Percentiles rank a stretch among this genome's conserved stretches.
Conservation (phyloP, 2,113 vertebrate genomes). For the Colius striatus region DNA sequence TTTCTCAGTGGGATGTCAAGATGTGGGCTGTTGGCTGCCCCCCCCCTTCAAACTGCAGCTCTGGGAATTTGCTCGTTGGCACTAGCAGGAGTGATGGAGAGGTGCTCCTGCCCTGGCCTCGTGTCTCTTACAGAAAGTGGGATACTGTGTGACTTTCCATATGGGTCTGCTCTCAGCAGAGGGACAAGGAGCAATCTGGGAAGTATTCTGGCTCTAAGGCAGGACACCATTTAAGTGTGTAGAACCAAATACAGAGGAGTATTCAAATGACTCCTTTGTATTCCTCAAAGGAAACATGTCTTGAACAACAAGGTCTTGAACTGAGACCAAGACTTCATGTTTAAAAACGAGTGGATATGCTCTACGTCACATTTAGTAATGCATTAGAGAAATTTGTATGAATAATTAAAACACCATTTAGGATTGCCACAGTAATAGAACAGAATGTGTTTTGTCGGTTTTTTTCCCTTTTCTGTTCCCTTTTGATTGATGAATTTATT, state of each 20-base stretch:
- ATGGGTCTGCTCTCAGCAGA: not conserved
- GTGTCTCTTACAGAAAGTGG: not conserved
- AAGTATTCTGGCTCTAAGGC: not conserved
- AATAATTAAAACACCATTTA: constrained; percentile 58
- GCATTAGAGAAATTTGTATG: constrained; percentile 1
- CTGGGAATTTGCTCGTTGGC: not conserved
- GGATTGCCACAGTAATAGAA: constrained; percentile 26
- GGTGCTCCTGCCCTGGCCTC: not conserved
- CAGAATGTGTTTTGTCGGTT: not conserved
- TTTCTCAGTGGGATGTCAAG: not conserved
- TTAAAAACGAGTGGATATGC: not conserved
- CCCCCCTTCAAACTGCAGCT: not conserved
- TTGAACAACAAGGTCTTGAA: no score
- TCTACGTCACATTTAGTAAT: not conserved
- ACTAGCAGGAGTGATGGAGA: not conserved
- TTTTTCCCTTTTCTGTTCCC: not conserved
- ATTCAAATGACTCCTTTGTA: not conserved
- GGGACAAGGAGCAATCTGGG: not conserved
- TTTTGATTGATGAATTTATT: constrained; percentile 33
- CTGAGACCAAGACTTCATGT: not conserved
- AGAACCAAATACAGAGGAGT: not conserved
- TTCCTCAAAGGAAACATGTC: not conserved
- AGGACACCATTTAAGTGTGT: not conserved
- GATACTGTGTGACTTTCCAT: not conserved
- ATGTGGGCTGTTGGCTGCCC: not conserved